phyloP scores from a whole-genome alignment of 2,888 invertebrate genomes.

The Drosophila lacicola region DNA sequence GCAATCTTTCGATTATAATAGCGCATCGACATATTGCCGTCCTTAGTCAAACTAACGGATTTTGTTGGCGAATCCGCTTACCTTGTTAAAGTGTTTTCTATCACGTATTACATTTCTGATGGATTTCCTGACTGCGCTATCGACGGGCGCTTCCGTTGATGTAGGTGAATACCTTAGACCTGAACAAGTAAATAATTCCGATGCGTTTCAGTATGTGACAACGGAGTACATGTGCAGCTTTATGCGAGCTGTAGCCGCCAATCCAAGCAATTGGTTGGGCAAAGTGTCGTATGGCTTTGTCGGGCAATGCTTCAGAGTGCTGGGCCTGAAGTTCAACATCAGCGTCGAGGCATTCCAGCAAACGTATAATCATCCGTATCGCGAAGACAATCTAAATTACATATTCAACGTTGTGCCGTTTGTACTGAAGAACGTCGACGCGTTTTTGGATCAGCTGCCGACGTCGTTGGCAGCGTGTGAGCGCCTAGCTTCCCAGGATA shows the following conservation, averaged over 20 bases:
- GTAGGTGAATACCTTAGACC: constrained; percentile 24
- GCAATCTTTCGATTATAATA: constrained; percentile 6
- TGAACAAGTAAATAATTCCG: background rate
- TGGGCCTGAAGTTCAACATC: constrained; percentile 56
- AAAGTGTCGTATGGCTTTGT: constrained; percentile 58
- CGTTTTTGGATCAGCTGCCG: constrained; percentile 45
- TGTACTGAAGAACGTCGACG: constrained; percentile 47
- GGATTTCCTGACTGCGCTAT: constrained; percentile 55
- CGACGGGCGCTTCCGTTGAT: constrained; percentile 40
- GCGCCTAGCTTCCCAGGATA: background rate
- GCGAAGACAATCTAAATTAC: constrained; percentile 54
- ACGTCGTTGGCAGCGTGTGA: constrained; percentile 13
- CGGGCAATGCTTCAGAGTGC: constrained; percentile 50
- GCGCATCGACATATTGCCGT: constrained; percentile 7
- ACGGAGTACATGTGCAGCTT: constrained; percentile 35
- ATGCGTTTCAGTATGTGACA: constrained; percentile 29
- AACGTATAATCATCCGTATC: constrained; percentile 41
- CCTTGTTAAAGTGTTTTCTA: background rate
- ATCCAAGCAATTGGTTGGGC: constrained; percentile 53
- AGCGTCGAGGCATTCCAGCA: constrained; percentile 29
- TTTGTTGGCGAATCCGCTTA: background rate
- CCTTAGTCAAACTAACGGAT: constrained; percentile 32
- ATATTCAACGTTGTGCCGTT: constrained; percentile 45
- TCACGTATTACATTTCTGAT: constrained; percentile 6
- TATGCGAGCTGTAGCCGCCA: constrained; percentile 15